A percentile compares a stretch with the other conserved stretches of the same genome.
phyloP scores from a whole-genome alignment of 92 coral and sea anemone genomes.

The Diadumene lineata region DNA sequence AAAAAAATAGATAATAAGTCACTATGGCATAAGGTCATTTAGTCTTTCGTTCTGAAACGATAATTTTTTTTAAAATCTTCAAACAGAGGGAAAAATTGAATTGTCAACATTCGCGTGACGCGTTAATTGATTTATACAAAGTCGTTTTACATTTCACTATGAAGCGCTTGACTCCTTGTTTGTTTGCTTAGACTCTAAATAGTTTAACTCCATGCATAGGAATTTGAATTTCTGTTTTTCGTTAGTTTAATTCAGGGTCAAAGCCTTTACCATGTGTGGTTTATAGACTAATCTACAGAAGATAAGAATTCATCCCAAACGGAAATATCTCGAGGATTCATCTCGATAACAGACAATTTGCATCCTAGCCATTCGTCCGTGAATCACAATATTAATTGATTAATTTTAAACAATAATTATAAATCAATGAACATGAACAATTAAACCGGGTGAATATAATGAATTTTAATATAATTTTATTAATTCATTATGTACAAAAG shows the following conservation, averaged over 20 bases:
- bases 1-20: background rate
- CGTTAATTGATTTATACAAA: background rate
- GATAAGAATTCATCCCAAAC: background rate
- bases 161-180: background rate
- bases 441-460: background rate
- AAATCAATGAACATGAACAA: background rate
- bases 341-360: background rate
- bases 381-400: background rate
- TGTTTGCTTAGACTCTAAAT: conserved; percentile 1
- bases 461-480: background rate
- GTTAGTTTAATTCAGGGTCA: background rate
- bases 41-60: background rate
- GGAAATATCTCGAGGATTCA: background rate
- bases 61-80: background rate
- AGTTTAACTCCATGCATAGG: background rate
- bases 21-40: background rate
- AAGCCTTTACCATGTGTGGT: background rate
- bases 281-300: background rate
- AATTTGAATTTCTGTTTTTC: background rate
- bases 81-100: background rate
- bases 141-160: conserved; percentile 16
- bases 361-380: background rate
- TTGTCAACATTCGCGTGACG: conserved; percentile 13
- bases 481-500: too few relatives aligned
- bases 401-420: background rate